Base-by-base conservation (phyloP, 2,888 invertebrate species). In the Dioctria rufipes region DNA sequence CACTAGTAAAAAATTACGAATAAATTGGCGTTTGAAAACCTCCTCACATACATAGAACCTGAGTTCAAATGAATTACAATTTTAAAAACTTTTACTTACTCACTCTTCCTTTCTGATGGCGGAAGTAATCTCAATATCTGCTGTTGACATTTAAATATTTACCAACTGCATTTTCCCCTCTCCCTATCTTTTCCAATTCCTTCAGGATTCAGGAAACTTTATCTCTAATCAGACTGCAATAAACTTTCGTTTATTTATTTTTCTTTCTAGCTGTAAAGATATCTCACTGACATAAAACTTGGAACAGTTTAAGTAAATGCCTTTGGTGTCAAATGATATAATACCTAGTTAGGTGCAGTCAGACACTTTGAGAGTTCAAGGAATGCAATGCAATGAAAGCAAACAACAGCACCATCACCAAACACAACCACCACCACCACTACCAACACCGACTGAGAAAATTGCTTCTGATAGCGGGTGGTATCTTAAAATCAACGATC, bases 171-270 rank as follows among this genome's bases (percentile, higher is more conserved):
- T 11, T 65, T 65, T 13, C 4, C 42, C 6, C 40, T 40, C 69
- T 51, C 69, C 69, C 65, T 65, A 42, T 65, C 11, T 11, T 25
- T 25, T 25, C 1, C n/a, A 40, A 8, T n/a, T 42, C 65, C 13
- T 65, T 63, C 11, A 37, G 25, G 39, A 8, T 5, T 5, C 39
- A 8, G 40, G 69, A 3, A 69, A 69, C 69, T 69, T 69, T 69
- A 49, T n/a, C 51, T 51, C 51, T 51, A 69, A 69, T 69, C 69
- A 69, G 8, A 51, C 51, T 69, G 69, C 69, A 69, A 37, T 25
- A 54, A 69, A 69, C 65, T 65, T 49, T 51, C 51, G 69, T 37
- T n/a, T 65, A 39, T 69, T 69, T 69, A 51, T 69, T 69, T 51
- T 69, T 13, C 39, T 25, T 25, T 25, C 25, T 25, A 25, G 51